These are phyloP conservation scores for Manacus vitellinus DNA, from an alignment of 2,113 vertebrate genomes.

Conservation along the genomic window DNA sequence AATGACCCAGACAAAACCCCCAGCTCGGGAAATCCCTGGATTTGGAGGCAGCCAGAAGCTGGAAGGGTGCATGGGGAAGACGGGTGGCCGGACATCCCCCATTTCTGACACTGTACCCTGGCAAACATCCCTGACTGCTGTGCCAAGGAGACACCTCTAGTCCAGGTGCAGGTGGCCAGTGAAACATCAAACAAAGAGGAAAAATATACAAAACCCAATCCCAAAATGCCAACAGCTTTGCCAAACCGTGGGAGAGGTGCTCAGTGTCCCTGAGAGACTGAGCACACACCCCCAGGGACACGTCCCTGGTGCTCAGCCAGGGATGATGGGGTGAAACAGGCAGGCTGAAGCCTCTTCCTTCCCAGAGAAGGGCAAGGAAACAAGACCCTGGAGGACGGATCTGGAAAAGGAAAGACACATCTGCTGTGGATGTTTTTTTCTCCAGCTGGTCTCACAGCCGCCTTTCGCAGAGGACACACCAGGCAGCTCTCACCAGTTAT, in stretches of 20 bases:
- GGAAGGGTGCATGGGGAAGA: background rate
- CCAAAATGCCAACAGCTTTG: background rate
- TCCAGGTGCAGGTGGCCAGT: accelerated
- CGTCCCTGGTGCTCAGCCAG: background rate
- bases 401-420: background rate
- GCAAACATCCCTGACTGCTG: accelerated
- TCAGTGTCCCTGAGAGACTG: background rate
- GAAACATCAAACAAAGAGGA: background rate
- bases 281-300: background rate
- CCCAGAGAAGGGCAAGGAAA: background rate
- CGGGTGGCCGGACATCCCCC: too few relatives aligned
- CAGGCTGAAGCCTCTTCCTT: background rate
- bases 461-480: background rate
- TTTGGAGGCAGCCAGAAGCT: background rate
- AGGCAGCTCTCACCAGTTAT: slow-evolving; percentile 31
- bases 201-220: background rate
- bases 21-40: background rate
- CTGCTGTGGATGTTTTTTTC: background rate
- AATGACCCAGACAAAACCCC: accelerated
- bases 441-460: slow-evolving; percentile 30
- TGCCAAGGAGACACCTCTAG: background rate
- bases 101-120: background rate
- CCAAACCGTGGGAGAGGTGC: background rate
- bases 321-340: background rate
- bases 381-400: background rate